Percentiles rank a stretch among this genome's conserved stretches.
These are phyloP conservation scores for Stichodactyla helianthus DNA, from an alignment of 64 coral and sea anemone genomes.

Conservation along the genomic window DNA sequence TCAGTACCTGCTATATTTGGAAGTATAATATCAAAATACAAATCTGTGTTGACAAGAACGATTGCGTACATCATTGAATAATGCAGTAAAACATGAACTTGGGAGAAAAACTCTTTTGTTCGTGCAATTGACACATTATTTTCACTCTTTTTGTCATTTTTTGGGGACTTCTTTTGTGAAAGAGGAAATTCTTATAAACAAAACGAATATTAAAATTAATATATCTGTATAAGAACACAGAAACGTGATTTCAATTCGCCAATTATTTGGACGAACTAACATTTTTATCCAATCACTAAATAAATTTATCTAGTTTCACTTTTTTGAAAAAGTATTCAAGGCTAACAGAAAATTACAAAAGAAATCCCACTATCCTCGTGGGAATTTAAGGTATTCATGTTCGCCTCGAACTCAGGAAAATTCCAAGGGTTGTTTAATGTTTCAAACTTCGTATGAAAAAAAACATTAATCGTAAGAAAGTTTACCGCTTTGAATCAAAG, in stretches of 20 bases:
- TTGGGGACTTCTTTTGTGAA: too few relatives aligned
- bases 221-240: neutral
- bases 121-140: neutral
- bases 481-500: neutral
- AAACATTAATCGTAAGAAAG: neutral
- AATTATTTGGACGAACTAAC: neutral
- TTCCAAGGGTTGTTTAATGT: neutral
- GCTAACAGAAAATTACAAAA: too few relatives aligned
- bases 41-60: neutral
- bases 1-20: conserved; percentile 3
- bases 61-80: neutral
- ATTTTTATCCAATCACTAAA: neutral
- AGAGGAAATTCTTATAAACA: neutral
- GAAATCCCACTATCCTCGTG: too few relatives aligned
- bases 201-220: neutral
- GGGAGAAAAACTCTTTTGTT: neutral
- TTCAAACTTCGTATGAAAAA: neutral
- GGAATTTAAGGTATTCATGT: too few relatives aligned
- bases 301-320: neutral
- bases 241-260: neutral
- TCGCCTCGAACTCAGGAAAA: too few relatives aligned
- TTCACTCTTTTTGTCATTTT: too few relatives aligned
- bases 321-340: neutral
- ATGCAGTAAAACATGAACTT: neutral
- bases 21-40: conserved; percentile 11